phyloP scores from a whole-genome alignment of 2,113 vertebrate genomes.

The Microcebus lehilahytsara region DNA sequence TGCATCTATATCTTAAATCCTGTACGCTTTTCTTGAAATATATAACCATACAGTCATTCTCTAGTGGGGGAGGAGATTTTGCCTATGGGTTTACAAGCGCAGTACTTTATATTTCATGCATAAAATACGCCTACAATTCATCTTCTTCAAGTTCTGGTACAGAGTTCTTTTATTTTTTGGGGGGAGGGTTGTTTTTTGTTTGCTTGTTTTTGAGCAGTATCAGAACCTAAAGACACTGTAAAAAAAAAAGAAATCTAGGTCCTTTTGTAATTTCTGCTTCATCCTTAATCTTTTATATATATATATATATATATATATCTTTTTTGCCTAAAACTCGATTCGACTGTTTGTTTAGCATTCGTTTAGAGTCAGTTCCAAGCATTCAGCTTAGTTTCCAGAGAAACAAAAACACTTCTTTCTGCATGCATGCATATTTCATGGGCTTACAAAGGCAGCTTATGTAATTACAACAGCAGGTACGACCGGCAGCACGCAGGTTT shows the following conservation, averaged over 20 bases:
- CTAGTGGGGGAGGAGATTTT: neutral
- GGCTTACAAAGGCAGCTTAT: neutral
- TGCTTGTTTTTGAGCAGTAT: neutral
- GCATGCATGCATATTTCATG: neutral
- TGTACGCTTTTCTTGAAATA: constrained; percentile 12
- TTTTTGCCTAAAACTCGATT: neutral
- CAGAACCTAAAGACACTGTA: neutral
- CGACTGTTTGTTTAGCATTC: neutral
- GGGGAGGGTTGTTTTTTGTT: too few relatives aligned
- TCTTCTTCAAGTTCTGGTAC: neutral
- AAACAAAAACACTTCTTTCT: neutral
- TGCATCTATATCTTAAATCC: neutral
- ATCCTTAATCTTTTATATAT: neutral
- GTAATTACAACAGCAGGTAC: neutral
- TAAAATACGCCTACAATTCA: neutral
- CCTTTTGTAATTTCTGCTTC: neutral
- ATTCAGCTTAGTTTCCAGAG: neutral
- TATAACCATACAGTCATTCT: neutral
- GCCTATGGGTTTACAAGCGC: neutral
- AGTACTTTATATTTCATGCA: neutral
- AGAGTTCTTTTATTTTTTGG: neutral
- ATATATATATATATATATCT: neutral
- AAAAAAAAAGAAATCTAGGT: neutral
- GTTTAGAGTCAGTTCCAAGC: neutral
- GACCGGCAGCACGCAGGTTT: neutral